phyloP scores from a whole-genome alignment of 2,888 invertebrate genomes.

The Acanthoscelides obtectus region DNA sequence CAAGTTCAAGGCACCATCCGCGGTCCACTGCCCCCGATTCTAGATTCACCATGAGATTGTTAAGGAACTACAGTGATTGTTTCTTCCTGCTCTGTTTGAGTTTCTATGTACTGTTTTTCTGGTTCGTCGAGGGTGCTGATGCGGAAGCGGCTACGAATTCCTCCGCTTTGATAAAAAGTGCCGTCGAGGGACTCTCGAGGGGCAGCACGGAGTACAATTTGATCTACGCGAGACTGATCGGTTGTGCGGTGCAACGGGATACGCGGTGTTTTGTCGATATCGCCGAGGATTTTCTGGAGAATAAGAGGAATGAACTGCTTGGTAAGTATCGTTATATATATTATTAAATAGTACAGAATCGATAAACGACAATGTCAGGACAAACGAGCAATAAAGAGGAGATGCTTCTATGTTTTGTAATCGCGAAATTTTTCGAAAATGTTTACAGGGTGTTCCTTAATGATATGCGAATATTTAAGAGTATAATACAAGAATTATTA shows the following conservation, averaged over 20 bases:
- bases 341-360: too few species aligned
- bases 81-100: neutral
- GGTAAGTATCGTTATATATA: too few species aligned
- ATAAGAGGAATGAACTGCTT: slow-evolving; percentile 27
- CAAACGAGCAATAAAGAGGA: too few species aligned
- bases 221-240: slow-evolving; percentile 25
- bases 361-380: too few species aligned
- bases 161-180: neutral
- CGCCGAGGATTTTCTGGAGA: slow-evolving; percentile 30
- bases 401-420: too few species aligned
- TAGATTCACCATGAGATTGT: neutral
- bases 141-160: neutral
- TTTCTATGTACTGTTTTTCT: neutral
- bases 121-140: neutral
- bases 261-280: slow-evolving; percentile 33
- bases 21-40: slow-evolving; percentile 4
- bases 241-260: slow-evolving; percentile 31
- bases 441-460: too few species aligned
- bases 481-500: too few species aligned
- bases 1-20: slow-evolving; percentile 40
- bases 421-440: too few species aligned
- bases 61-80: neutral
- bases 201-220: slow-evolving; percentile 7
- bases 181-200: neutral
- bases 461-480: too few species aligned